Percentiles rank a stretch among this genome's conserved stretches.
phyloP scores from a whole-genome alignment of 2,888 invertebrate species.

The Drosophila histrio region DNA sequence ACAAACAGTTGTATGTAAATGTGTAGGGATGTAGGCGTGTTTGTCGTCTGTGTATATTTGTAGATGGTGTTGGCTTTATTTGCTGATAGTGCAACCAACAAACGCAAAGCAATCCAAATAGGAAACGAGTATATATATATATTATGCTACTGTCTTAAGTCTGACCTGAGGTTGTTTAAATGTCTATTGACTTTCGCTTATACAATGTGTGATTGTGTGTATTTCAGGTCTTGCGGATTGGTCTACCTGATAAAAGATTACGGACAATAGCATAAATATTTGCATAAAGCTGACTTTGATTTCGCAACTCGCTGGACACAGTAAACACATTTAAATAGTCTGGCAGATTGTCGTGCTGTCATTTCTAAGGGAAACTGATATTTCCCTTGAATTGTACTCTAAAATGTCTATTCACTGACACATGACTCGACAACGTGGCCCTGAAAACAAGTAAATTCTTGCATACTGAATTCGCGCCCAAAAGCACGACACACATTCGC shows the following conservation, averaged over 20 bases:
- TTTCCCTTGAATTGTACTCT: neutral
- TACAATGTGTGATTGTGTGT: slow-evolving; percentile 7
- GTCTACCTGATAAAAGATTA: slow-evolving; percentile 31
- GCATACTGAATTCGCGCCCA: slow-evolving; percentile 17
- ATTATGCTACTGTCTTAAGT: slow-evolving; percentile 21
- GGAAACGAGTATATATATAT: slow-evolving; percentile 24
- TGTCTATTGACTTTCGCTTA: slow-evolving; percentile 43
- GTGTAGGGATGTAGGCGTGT: neutral
- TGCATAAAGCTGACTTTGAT: slow-evolving; percentile 26
- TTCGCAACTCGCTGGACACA: slow-evolving; percentile 8
- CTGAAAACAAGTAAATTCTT: slow-evolving; percentile 21
- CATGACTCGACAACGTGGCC: neutral
- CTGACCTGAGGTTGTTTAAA: slow-evolving; percentile 38
- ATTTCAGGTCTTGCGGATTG: slow-evolving; percentile 1
- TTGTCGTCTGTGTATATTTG: slow-evolving; percentile 27
- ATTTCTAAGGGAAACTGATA: neutral
- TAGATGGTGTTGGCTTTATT: slow-evolving; percentile 51
- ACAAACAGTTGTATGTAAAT: slow-evolving; percentile 21
- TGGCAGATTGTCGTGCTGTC: neutral
- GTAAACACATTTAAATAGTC: slow-evolving; percentile 23
- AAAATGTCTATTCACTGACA: slow-evolving; percentile 13
- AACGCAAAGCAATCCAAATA: slow-evolving; percentile 31
- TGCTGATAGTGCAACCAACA: slow-evolving; percentile 57
- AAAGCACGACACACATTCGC: slow-evolving; percentile 33
- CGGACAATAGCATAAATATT: slow-evolving; percentile 32